Conservation (phyloP, 92 coral and sea anemone genomes). For the Porites evermanni region DNA sequence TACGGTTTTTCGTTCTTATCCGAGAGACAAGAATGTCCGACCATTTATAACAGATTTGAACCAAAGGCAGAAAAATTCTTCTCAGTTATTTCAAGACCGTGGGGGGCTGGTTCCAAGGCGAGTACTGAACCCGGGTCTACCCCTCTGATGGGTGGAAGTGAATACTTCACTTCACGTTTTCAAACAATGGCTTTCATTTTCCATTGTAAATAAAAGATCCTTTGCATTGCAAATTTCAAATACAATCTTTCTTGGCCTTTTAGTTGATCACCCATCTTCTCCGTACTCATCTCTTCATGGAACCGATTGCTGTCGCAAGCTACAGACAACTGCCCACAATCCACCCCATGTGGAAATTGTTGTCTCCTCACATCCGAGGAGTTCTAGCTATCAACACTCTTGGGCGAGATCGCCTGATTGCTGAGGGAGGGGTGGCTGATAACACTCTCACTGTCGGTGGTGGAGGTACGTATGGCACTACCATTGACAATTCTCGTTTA, state of each 20-base stretch:
- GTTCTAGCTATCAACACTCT: conserved; percentile 53
- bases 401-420: conserved; percentile 39
- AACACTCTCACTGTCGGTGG: conserved; percentile 44
- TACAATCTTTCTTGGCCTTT: not conserved
- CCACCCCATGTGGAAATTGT: conserved; percentile 56
- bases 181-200: too few species aligned
- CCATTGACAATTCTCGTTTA: too few species aligned
- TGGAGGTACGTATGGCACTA: conserved; percentile 17
- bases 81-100: too few species aligned
- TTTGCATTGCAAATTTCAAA: not conserved
- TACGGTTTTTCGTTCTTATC: too few species aligned
- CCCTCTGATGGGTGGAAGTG: too few species aligned
- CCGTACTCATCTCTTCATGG: conserved; percentile 55
- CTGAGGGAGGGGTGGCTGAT: conserved; percentile 53
- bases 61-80: too few species aligned
- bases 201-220: not conserved
- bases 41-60: too few species aligned
- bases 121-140: too few species aligned
- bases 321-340: conserved; percentile 50
- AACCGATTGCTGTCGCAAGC: conserved; percentile 55
- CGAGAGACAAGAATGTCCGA: too few species aligned
- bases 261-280: conserved; percentile 62
- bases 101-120: too few species aligned
- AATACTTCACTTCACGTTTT: too few species aligned
- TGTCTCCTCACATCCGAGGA: conserved; percentile 53